Evolutionary conservation across 2,888 invertebrate genomes (phyloP).

Genomic region (Chrysodeixis includens): DNA sequence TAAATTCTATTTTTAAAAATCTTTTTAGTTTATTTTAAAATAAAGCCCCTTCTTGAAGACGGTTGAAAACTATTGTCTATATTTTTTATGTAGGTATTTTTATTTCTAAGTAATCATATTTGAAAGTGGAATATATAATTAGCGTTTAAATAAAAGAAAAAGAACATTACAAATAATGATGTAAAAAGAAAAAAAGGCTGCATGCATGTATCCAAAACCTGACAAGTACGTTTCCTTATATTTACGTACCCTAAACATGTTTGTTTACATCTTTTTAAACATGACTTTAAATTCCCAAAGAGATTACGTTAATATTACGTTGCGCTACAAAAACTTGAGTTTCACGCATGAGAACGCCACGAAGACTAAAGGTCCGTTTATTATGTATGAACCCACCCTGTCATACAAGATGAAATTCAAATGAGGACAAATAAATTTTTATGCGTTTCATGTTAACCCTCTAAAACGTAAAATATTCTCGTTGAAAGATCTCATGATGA

Average conservation of each 20-base stretch:
- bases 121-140: too few species aligned
- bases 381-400: constrained; percentile 80
- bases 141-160: too few species aligned
- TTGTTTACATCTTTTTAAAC: constrained; percentile 1
- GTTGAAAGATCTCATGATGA: neutral
- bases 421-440: constrained; percentile 81
- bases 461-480: constrained; percentile 46
- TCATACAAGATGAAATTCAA: constrained; percentile 82
- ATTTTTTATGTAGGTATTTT: too few species aligned
- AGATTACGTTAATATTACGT: constrained; percentile 22
- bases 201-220: too few species aligned
- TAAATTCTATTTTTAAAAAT: too few species aligned
- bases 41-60: too few species aligned
- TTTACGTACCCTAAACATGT: neutral
- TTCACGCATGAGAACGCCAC: constrained; percentile 30
- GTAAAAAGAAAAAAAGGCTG: too few species aligned
- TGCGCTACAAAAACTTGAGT: constrained; percentile 33
- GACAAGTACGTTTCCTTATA: neutral
- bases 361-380: constrained; percentile 63
- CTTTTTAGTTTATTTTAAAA: too few species aligned
- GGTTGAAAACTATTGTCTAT: too few species aligned
- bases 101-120: too few species aligned
- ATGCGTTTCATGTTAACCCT: constrained; percentile 79
- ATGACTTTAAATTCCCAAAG: constrained; percentile 12
- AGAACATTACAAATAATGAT: too few species aligned